Percentiles rank a stretch among this genome's conserved stretches.
These are phyloP conservation scores for Umimayanthus chanpuru DNA, from an alignment of 92 coral and sea anemone species.

Conservation along the genomic window DNA sequence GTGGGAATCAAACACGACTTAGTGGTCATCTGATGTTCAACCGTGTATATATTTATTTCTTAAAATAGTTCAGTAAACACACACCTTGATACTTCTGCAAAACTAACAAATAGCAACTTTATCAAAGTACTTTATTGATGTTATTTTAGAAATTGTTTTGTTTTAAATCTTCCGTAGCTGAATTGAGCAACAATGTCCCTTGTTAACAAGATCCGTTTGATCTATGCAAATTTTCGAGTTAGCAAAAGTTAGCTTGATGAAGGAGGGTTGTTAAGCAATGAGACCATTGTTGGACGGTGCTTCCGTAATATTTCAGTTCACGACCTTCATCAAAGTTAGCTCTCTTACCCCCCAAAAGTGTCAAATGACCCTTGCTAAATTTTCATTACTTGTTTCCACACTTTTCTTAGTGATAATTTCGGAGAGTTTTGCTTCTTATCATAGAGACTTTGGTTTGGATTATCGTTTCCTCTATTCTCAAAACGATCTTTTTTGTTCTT, in stretches of 20 bases:
- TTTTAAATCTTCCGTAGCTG: conserved; percentile 45
- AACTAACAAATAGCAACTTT: background rate
- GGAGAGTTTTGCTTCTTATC: too few species aligned
- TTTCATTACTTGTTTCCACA: background rate
- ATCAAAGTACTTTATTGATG: background rate
- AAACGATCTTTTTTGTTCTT: too few species aligned
- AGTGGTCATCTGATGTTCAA: too few species aligned
- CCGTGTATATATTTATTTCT: background rate
- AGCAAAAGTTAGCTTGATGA: conserved; percentile 65
- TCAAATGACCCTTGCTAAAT: background rate
- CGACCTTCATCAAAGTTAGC: background rate
- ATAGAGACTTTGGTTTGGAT: background rate
- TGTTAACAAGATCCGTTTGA: conserved; percentile 49
- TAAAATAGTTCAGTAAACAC: background rate
- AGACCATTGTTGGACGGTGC: background rate
- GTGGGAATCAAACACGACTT: too few species aligned
- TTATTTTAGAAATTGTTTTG: background rate
- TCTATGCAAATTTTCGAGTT: conserved; percentile 61
- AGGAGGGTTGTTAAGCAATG: background rate
- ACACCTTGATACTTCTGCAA: background rate
- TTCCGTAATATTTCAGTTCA: too few species aligned
- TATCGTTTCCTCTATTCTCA: too few species aligned
- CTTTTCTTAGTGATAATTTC: too few species aligned
- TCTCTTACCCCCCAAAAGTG: background rate
- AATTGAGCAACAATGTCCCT: conserved; percentile 65